Evolutionary conservation across 2,888 invertebrate species (phyloP).

Genomic region (Cataglyphis albicans): DNA sequence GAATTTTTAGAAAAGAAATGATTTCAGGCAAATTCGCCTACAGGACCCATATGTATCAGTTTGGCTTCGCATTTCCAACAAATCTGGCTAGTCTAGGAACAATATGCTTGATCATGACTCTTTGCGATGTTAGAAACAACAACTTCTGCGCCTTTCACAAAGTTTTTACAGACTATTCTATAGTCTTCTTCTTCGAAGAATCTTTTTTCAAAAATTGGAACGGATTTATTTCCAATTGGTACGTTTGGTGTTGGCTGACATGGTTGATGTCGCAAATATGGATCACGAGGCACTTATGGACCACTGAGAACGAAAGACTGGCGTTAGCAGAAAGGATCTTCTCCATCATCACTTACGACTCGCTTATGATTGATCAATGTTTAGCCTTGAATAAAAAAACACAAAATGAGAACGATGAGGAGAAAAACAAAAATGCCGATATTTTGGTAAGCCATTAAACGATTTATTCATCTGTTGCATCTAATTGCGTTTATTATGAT

Average conservation of each 20-base stretch:
- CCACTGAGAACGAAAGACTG: constrained; percentile 92
- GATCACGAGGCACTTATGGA: constrained; percentile 95
- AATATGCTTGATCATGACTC: constrained; percentile 89
- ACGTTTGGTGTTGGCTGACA: constrained; percentile 92
- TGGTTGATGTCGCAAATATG: constrained; percentile 95
- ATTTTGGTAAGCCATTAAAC: constrained; percentile 24
- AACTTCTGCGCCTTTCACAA: constrained; percentile 90
- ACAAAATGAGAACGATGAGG: constrained; percentile 87
- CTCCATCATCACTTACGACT: constrained; percentile 93
- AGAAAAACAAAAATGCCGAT: not conserved
- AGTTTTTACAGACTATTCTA: constrained; percentile 85
- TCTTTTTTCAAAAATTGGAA: constrained; percentile 85
- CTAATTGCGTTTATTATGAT: not conserved
- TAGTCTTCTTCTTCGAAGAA: constrained; percentile 86
- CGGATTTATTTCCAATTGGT: constrained; percentile 88
- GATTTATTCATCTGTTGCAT: not conserved
- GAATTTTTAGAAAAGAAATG: not conserved
- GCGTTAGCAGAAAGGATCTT: constrained; percentile 95
- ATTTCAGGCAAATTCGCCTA: constrained; percentile 92
- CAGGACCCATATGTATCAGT: constrained; percentile 95
- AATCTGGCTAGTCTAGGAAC: constrained; percentile 92
- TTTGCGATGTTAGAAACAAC: constrained; percentile 89
- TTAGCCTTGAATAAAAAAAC: constrained; percentile 93
- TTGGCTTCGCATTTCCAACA: constrained; percentile 94
- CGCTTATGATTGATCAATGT: constrained; percentile 94